Conservation (phyloP, 2,888 invertebrate genomes). For the Caenorhabditis sp. region DNA sequence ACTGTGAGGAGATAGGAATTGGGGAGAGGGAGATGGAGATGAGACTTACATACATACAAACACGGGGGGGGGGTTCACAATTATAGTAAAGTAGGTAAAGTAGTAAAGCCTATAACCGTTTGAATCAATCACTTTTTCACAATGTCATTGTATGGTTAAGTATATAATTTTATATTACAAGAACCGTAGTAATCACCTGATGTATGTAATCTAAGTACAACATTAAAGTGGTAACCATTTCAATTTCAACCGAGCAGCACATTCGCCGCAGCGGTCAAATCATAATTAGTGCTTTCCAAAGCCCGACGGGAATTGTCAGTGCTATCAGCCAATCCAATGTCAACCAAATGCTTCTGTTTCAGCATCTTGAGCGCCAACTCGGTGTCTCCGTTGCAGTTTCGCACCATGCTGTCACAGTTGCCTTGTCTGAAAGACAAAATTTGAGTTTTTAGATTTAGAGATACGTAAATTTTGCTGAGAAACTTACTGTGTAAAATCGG, state of each 20-base stretch:
- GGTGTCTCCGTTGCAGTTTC: slow-evolving; percentile 63
- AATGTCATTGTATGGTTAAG: too few species aligned
- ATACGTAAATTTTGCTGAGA: not conserved
- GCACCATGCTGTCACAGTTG: slow-evolving; percentile 72
- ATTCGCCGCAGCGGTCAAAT: slow-evolving; percentile 58
- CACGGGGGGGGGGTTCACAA: too few species aligned
- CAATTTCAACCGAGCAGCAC: slow-evolving; percentile 47
- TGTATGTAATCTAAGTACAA: slow-evolving; percentile 4
- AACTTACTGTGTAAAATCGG: slow-evolving; percentile 69
- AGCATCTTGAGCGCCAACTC: slow-evolving; percentile 68
- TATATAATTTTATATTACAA: not conserved
- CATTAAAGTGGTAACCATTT: too few species aligned
- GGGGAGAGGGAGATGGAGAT: too few species aligned
- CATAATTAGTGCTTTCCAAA: slow-evolving; percentile 42
- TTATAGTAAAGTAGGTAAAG: too few species aligned
- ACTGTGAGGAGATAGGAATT: not conserved
- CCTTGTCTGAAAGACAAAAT: slow-evolving; percentile 62
- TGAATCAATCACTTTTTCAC: too few species aligned
- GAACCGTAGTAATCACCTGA: slow-evolving; percentile 25
- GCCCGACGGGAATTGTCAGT: slow-evolving; percentile 23
- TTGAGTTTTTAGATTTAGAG: too few species aligned
- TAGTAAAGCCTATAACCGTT: slow-evolving; percentile 21
- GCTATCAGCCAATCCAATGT: slow-evolving; percentile 19
- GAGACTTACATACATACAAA: slow-evolving; percentile 23
- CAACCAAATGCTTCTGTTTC: slow-evolving; percentile 67